Conservation (phyloP, 2,888 invertebrate genomes). For the Eurytoma californica region DNA sequence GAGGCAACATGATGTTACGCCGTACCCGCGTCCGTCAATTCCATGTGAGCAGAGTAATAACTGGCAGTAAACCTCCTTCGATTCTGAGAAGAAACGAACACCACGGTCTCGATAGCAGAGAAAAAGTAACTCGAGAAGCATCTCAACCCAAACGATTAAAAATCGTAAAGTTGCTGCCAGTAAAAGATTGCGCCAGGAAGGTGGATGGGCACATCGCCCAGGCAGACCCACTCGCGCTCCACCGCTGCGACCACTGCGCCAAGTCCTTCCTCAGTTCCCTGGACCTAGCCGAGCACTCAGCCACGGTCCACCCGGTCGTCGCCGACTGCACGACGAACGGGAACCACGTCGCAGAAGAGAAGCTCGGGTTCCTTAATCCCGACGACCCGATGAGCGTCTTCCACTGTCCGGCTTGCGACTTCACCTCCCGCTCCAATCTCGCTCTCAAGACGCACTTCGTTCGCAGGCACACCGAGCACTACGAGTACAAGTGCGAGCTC, state of each 20-base stretch:
- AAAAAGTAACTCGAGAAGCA: not conserved
- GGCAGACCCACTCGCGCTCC: not conserved
- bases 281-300: slow-evolving; percentile 36
- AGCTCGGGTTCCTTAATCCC: slow-evolving; percentile 67
- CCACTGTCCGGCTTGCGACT: slow-evolving; percentile 65
- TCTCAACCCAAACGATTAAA: not conserved
- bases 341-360: slow-evolving; percentile 67
- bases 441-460: slow-evolving; percentile 62
- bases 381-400: slow-evolving; percentile 60
- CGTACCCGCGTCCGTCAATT: not conserved
- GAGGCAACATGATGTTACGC: not conserved
- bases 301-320: too few species aligned
- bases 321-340: slow-evolving; percentile 63
- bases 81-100: not conserved
- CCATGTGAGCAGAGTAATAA: not conserved
- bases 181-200: not conserved
- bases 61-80: not conserved
- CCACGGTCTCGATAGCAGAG: not conserved
- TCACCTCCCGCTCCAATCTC: slow-evolving; percentile 43
- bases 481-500: slow-evolving; percentile 64
- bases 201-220: not conserved
- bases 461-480: slow-evolving; percentile 66
- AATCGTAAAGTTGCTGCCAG: not conserved
- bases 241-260: slow-evolving; percentile 47
- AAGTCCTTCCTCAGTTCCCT: slow-evolving; percentile 16